Conservation (phyloP, 2,888 invertebrate species). For the Harpalus rubripes region DNA sequence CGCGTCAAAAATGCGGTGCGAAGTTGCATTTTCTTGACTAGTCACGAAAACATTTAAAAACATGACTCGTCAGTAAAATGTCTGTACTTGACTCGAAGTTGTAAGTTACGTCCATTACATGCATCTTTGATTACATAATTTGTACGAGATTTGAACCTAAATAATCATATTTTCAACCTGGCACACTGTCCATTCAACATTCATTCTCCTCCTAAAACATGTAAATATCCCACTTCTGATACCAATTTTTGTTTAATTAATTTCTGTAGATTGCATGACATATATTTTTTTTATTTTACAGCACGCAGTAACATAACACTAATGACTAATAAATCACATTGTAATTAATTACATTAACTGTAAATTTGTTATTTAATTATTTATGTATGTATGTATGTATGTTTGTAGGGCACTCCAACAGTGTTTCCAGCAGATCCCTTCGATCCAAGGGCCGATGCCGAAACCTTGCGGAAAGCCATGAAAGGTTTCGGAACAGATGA, state of each 20-base stretch:
- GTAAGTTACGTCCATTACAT: too few relatives aligned
- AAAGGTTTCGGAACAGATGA: constrained; percentile 96
- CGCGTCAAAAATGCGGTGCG: too few relatives aligned
- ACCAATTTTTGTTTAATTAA: neutral
- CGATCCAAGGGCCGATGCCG: constrained; percentile 89
- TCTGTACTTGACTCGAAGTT: too few relatives aligned
- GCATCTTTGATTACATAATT: too few relatives aligned
- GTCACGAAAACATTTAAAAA: too few relatives aligned
- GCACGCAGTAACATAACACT: neutral
- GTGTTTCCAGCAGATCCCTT: constrained; percentile 88
- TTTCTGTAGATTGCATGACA: neutral
- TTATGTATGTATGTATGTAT: too few relatives aligned
- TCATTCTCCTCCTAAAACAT: neutral
- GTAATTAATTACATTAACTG: neutral
- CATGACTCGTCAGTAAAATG: too few relatives aligned
- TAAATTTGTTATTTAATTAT: neutral
- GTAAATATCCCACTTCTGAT: neutral
- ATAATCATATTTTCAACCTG: neutral
- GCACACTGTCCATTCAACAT: neutral
- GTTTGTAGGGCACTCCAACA: constrained; percentile 85
- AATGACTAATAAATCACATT: neutral
- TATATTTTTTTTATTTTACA: neutral
- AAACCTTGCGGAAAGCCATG: constrained; percentile 92
- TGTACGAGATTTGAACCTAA: too few relatives aligned
- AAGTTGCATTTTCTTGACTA: too few relatives aligned